These are phyloP conservation scores for Gasterosteus aculeatus DNA, from an alignment of 2,113 vertebrate species.

Conservation along the genomic window DNA sequence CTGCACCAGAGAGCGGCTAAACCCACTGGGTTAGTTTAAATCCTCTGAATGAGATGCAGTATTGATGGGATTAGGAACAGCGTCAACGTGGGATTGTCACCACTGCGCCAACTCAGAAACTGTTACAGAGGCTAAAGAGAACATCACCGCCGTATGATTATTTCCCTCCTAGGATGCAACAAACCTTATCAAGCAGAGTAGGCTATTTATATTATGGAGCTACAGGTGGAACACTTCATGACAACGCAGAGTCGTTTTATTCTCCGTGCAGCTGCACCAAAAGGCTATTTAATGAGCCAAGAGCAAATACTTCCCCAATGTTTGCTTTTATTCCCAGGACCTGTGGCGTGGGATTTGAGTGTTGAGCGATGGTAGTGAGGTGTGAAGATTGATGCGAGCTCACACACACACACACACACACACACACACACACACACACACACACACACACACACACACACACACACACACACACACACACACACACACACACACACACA, in stretches of 20 bases:
- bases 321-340: constrained; percentile 40
- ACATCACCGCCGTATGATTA: background rate
- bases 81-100: constrained; percentile 18
- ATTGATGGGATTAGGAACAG: constrained; percentile 10
- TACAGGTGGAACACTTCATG: background rate
- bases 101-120: background rate
- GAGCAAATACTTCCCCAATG: background rate
- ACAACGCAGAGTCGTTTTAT: background rate
- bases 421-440: constrained; percentile 6
- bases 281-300: background rate
- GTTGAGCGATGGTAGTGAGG: constrained; percentile 10
- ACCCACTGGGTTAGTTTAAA: background rate
- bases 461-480: background rate
- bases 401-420: background rate
- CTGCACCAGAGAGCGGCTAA: background rate
- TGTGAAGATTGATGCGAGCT: constrained; percentile 42
- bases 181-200: background rate
- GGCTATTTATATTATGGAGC: background rate
- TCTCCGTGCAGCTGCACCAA: background rate
- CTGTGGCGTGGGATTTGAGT: constrained; percentile 27
- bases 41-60: background rate
- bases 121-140: background rate
- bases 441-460: background rate
- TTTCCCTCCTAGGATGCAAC: background rate
- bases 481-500: constrained; percentile 1